Conservation (phyloP, 2,113 vertebrate genomes). For the Argyrosomus japonicus region DNA sequence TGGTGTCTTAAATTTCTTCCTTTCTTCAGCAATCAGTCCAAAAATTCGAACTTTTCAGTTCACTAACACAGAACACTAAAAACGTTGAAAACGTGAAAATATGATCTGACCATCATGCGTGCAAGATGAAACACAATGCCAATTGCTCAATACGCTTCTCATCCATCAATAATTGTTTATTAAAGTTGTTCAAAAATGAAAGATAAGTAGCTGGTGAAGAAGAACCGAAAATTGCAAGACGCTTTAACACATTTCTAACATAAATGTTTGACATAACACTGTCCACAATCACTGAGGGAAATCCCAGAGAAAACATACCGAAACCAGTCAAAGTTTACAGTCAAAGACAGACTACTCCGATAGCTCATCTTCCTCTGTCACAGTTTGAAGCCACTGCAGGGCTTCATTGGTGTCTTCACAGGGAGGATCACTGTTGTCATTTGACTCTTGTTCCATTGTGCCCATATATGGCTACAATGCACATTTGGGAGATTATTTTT, state of each 20-base stretch:
- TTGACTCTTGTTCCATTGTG: conserved; percentile 40
- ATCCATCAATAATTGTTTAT: neutral
- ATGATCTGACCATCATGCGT: no score
- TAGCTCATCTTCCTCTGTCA: neutral
- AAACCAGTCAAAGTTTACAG: neutral
- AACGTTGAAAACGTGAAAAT: no score
- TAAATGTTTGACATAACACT: neutral
- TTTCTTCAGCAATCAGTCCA: no score
- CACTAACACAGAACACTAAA: neutral
- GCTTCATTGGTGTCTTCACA: conserved; percentile 24
- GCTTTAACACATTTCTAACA: neutral
- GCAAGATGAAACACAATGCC: no score
- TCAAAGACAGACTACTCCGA: neutral
- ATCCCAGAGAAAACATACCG: neutral
- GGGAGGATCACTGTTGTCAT: conserved; percentile 51
- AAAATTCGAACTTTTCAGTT: neutral
- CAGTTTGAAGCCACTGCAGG: conserved; percentile 1
- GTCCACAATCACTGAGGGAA: neutral
- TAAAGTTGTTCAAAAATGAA: neutral
- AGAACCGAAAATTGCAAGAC: neutral
- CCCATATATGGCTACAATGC: conserved; percentile 71
- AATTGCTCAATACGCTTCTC: no score
- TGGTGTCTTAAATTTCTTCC: no score
- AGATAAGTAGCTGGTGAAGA: neutral
- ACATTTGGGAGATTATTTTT: conserved; percentile 58